Evolutionary conservation across 1,140 invertebrate species (phyloP).

Genomic region (Brachionus sp.): DNA sequence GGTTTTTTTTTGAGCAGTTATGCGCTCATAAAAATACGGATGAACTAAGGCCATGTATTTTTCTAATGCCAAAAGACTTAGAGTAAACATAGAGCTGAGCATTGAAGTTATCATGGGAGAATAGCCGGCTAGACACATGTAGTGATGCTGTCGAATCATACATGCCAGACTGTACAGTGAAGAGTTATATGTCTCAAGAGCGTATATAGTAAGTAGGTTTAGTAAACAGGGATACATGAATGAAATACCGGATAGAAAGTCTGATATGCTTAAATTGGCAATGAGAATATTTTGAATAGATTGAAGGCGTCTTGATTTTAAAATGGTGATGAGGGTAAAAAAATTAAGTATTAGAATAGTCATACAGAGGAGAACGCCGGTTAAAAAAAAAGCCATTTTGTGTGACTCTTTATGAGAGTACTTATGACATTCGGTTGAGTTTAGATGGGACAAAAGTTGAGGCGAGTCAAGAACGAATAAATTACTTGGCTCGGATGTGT

Average conservation of each 20-base stretch:
- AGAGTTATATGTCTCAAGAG: conserved; percentile 24
- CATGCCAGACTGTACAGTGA: not conserved
- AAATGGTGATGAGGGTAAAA: conserved; percentile 6
- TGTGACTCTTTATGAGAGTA: conserved; percentile 19
- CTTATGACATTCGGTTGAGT: conserved; percentile 35
- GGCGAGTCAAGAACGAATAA: not conserved
- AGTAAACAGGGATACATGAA: conserved; percentile 37
- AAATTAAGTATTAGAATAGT: not conserved
- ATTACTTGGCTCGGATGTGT: not conserved
- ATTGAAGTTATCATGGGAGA: conserved; percentile 23
- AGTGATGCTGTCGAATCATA: conserved; percentile 24
- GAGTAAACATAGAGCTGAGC: conserved; percentile 22
- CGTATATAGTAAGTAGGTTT: conserved; percentile 4
- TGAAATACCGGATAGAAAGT: conserved; percentile 22
- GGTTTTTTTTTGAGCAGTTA: not conserved
- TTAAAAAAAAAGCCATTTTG: conserved; percentile 15
- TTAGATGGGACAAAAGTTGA: conserved; percentile 23
- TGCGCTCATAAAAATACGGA: conserved; percentile 24
- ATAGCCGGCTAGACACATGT: conserved; percentile 32
- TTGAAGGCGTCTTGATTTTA: not conserved
- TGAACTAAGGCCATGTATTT: conserved; percentile 29
- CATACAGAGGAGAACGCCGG: not conserved
- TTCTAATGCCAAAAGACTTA: conserved; percentile 6
- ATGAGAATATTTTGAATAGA: conserved; percentile 36
- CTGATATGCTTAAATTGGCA: conserved; percentile 20